phyloP scores from a whole-genome alignment of 2,888 invertebrate species.

The Polydesmus complanatus region DNA sequence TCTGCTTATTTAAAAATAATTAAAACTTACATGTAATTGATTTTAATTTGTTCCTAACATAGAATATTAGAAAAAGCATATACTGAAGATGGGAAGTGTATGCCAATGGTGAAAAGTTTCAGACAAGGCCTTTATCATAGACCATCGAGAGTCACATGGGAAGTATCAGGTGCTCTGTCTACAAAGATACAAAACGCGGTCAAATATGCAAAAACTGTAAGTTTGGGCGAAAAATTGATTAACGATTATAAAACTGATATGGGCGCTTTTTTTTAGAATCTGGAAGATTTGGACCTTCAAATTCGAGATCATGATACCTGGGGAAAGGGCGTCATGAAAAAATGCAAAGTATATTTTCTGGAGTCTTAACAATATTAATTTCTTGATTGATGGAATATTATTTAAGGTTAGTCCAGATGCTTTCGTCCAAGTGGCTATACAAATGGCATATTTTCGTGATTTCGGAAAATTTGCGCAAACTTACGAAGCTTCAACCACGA shows the following conservation, averaged over 20 bases:
- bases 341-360: slow-evolving; percentile 29
- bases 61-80: slow-evolving; percentile 30
- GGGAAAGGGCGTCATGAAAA: slow-evolving; percentile 38
- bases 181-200: slow-evolving; percentile 26
- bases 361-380: not conserved
- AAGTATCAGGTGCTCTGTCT: slow-evolving; percentile 27
- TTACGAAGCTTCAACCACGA: slow-evolving; percentile 39
- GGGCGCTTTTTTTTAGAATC: slow-evolving; percentile 26
- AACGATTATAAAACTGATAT: not conserved
- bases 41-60: slow-evolving; percentile 11
- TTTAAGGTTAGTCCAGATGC: slow-evolving; percentile 37
- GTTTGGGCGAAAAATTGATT: not conserved
- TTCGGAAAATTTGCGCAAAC: slow-evolving; percentile 35
- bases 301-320: slow-evolving; percentile 33
- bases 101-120: slow-evolving; percentile 28
- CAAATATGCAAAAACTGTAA: slow-evolving; percentile 24
- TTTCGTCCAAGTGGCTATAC: slow-evolving; percentile 37
- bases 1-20: not conserved
- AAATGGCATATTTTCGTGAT: slow-evolving; percentile 35
- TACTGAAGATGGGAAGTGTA: slow-evolving; percentile 30
- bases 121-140: slow-evolving; percentile 24
- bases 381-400: not conserved
- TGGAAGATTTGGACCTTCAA: slow-evolving; percentile 34
- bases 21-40: not conserved
- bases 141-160: slow-evolving; percentile 31